phyloP scores from a whole-genome alignment of 2,888 invertebrate genomes.

The Drosophila cracens region DNA sequence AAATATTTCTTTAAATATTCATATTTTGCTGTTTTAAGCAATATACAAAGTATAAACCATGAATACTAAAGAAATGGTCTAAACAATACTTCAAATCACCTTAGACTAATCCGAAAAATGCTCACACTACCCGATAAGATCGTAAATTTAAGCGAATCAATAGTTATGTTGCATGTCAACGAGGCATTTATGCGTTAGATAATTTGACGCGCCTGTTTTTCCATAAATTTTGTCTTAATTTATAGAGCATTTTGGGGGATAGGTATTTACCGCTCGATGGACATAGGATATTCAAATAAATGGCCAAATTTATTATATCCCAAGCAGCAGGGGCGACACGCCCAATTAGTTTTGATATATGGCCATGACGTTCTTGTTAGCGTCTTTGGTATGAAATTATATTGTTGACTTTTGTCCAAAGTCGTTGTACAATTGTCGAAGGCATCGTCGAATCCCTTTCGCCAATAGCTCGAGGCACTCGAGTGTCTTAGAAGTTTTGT shows the following conservation, averaged over 20 bases:
- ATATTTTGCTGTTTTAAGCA: not conserved
- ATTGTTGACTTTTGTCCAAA: slow-evolving; percentile 45
- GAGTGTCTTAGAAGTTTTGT: slow-evolving; percentile 14
- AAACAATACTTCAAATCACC: not conserved
- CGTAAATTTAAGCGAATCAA: slow-evolving; percentile 33
- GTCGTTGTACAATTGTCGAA: not conserved
- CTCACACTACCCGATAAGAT: not conserved
- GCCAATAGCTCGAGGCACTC: slow-evolving; percentile 17
- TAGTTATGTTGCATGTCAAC: slow-evolving; percentile 24
- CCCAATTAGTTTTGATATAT: slow-evolving; percentile 70
- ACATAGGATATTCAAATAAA: slow-evolving; percentile 42
- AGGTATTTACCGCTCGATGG: slow-evolving; percentile 8
- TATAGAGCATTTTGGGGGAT: slow-evolving; percentile 36
- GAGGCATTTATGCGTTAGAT: slow-evolving; percentile 27
- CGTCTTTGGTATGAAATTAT: slow-evolving; percentile 52
- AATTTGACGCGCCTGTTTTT: slow-evolving; percentile 31
- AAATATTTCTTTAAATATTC: no score
- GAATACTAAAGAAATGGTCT: not conserved
- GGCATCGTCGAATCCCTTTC: slow-evolving; percentile 28
- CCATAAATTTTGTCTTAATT: slow-evolving; percentile 31
- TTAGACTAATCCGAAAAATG: no score
- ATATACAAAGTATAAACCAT: not conserved
- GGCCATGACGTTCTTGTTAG: slow-evolving; percentile 35
- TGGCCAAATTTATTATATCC: slow-evolving; percentile 51
- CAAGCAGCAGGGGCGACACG: slow-evolving; percentile 41